Base-by-base conservation (phyloP, 2,888 invertebrate genomes). In the Orthosia incerta region DNA sequence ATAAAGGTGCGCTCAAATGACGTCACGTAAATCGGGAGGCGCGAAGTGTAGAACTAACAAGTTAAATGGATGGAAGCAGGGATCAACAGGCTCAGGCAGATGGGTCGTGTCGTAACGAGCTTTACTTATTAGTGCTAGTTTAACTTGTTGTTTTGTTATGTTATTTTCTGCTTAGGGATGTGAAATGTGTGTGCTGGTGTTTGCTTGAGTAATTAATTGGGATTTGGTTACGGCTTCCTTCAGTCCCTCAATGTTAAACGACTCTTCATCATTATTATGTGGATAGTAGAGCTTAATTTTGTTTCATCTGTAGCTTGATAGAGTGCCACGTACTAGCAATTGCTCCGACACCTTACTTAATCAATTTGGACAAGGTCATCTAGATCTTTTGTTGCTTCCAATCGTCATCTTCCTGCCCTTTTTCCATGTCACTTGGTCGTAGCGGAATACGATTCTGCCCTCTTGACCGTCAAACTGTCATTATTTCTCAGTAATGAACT, bases 21-120 rank as follows among this genome's bases (percentile, higher is more conserved):
- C 72, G 62, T 60, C 31, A 18, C 68, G 74, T 83, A 75, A 83
- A 83, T 81, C 84, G 72, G 76, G 69, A 63, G 74, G 71, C 71
- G 72, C 68, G 72, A 81, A 77, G 76, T 83, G 82, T 72, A 39
- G 74, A 83, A 86, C 87, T 83, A 86, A 87, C 82, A 72, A 86
- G 81, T 53, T 75, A 82, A 80, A 83, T 85, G 78, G 76, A 86
- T 83, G 75, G 81, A 55, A 74, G 59, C 63, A 62, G 59, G 80
- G 85, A 82, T 84, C 75, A 85, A 82, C 80, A 83, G 79, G 81
- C 84, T 80, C 79, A 80, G 71, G 62, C 84, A 85, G 79, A 86
- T 80, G 79, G 84, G 80, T 82, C 78, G 73, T 69, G 71, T 73
- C 73, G 68, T 66, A 82, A 81, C 74, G 76, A 82, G 82, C 84